Evolutionary conservation across 2,888 invertebrate genomes (phyloP).

Genomic region (Conchocele bisecta): DNA sequence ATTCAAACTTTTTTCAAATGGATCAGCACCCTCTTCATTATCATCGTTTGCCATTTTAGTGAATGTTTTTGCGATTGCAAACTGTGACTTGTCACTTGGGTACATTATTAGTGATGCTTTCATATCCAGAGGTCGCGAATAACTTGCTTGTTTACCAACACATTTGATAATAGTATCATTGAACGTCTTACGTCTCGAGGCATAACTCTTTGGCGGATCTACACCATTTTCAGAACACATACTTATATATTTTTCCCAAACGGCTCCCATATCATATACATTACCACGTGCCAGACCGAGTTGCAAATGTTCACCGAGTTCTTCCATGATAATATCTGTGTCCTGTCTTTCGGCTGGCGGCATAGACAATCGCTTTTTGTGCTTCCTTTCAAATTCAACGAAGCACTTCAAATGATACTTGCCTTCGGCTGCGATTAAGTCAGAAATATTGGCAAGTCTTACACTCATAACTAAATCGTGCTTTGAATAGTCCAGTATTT

Average conservation of each 20-base stretch:
- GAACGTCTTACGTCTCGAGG: conserved; percentile 3
- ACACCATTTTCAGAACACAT: neutral
- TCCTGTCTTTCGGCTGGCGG: no score
- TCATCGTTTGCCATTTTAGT: no score
- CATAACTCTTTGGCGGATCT: neutral
- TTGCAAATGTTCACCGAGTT: conserved; percentile 4
- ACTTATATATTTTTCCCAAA: conserved; percentile 5
- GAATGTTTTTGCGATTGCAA: no score
- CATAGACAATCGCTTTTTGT: neutral
- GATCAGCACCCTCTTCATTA: no score
- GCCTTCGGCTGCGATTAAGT: conserved; percentile 4
- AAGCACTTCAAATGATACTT: conserved; percentile 13
- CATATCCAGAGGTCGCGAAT: conserved; percentile 6
- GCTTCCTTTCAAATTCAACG: conserved; percentile 1
- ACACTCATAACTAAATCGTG: conserved; percentile 3
- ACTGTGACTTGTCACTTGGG: no score
- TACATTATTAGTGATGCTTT: conserved; percentile 9
- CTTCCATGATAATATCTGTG: neutral
- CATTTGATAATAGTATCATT: conserved; percentile 7
- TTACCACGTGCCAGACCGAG: conserved; percentile 15
- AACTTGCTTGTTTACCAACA: conserved; percentile 2
- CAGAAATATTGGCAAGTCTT: conserved; percentile 12
- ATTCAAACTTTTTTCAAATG: no score
- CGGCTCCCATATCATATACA: conserved; percentile 19
- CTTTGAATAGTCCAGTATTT: neutral